phyloP scores from a whole-genome alignment of 2,113 vertebrate species.

The Axis porcinus region DNA sequence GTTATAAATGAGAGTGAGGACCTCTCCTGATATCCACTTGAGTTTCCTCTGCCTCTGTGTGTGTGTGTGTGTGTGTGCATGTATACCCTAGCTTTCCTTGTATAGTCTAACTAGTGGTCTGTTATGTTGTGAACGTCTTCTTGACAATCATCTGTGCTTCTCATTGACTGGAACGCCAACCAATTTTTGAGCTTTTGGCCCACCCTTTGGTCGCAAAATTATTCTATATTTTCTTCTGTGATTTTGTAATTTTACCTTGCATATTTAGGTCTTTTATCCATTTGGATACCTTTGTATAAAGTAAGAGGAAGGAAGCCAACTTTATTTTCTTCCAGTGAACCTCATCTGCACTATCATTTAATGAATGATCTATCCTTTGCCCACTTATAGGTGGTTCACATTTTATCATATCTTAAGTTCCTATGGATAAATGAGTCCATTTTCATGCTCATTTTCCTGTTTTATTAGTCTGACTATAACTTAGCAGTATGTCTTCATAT shows the following conservation, averaged over 20 bases:
- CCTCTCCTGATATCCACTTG: neutral
- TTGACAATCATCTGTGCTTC: neutral
- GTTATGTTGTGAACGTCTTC: neutral
- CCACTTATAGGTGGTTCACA: neutral
- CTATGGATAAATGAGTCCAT: neutral
- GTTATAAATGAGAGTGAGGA: neutral
- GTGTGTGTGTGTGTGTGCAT: neutral
- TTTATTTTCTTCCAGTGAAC: neutral
- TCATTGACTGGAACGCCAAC: neutral
- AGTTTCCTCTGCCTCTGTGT: neutral
- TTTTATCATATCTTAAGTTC: neutral
- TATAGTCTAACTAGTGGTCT: neutral
- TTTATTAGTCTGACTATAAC: neutral
- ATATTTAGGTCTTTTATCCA: neutral
- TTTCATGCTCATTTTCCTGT: neutral
- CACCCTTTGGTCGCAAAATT: neutral
- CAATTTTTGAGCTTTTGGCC: neutral
- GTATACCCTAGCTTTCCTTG: accelerated
- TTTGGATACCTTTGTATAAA: neutral
- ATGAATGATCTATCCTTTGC: neutral
- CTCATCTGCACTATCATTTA: neutral
- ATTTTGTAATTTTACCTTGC: neutral
- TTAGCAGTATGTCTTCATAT: neutral
- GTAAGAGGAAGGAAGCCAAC: neutral
- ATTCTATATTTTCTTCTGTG: neutral